These are phyloP conservation scores for Neoitamus cyanurus DNA, from an alignment of 2,888 invertebrate species.

Conservation along the genomic window DNA sequence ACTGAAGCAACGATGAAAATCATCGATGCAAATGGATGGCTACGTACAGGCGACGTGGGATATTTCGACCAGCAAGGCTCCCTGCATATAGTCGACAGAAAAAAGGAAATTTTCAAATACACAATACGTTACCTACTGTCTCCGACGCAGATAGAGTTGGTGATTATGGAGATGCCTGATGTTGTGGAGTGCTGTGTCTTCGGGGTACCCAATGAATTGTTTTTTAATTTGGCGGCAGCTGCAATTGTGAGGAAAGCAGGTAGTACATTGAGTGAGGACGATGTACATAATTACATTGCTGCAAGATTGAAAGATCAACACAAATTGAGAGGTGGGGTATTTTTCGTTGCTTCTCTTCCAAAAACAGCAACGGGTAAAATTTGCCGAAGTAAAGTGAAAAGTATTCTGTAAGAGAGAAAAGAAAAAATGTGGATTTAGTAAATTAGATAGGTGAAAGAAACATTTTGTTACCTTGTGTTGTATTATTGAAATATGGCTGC, in stretches of 20 bases:
- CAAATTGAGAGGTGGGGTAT: constrained; percentile 62
- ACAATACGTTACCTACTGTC: constrained; percentile 60
- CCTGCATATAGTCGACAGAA: constrained; percentile 60
- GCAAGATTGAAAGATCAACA: constrained; percentile 59
- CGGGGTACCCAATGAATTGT: constrained; percentile 60
- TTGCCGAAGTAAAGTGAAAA: constrained; percentile 59
- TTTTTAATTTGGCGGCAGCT: constrained; percentile 62
- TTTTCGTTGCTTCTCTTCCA: constrained; percentile 60
- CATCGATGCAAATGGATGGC: constrained; percentile 62
- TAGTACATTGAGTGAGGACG: constrained; percentile 59
- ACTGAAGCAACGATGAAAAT: constrained; percentile 59
- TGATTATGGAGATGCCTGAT: constrained; percentile 60
- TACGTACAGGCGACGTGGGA: constrained; percentile 64
- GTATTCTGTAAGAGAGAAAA: constrained; percentile 53
- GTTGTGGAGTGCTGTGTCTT: constrained; percentile 61
- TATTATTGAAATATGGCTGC: no score
- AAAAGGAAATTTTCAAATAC: constrained; percentile 60
- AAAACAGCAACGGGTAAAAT: constrained; percentile 62
- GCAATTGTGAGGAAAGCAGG: constrained; percentile 58
- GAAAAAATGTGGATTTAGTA: background rate
- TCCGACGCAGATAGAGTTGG: constrained; percentile 61
- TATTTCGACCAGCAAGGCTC: constrained; percentile 63
- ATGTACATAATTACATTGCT: constrained; percentile 60
- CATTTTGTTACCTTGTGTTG: no score
- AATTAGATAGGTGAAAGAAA: background rate